Evolutionary conservation across 1,140 invertebrate genomes (phyloP), one percentile per base, ranked within the genome.

Genomic region (Steinernema feltiae): DNA sequence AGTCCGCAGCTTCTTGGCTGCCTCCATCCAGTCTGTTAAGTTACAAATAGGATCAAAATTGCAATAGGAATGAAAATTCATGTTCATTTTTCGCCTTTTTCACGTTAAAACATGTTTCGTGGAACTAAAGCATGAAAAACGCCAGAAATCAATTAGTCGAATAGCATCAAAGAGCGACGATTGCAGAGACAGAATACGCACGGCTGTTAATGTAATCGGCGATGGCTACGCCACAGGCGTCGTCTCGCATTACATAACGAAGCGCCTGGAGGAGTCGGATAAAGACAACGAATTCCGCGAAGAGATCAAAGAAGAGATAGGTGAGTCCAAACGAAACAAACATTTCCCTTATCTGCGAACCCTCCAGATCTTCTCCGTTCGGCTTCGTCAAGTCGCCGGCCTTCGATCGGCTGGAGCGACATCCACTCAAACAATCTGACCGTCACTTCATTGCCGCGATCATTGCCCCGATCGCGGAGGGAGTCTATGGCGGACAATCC

Each of bases 181-280:
- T 90, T 90, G 21, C 86, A 97, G 94, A 78, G 95, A 97, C 88
- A 92, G 94, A 78, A 94, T 97, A 90, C 90, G 95, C 73, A 98
- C 95, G 53, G 93, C 94, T 74, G 93, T 97, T 76, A 98, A 98
- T 87, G 95, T 98, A 15, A 91, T 96, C 82, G 95, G 95, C 76
- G 95, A 98, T 87, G 92, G 93, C 69, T 89, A 95, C 53, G 94
- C 94, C 53, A 93, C 94, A 32, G 93, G 93, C 71, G 91, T 97
- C 27, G 94, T 98, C 1, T 91, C 94, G 83, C 90, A 94, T 82
- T 82, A 82, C 46, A 32, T 85, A 7, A 32, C 74, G 46, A 75
- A 79, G 46, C 72, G 70, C 31, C 74, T 84, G 73, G 71, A 86
- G 32, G 48, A 81, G 74, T 41, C 75, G 7, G 82, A 85, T 71